phyloP scores from a whole-genome alignment of 2,113 vertebrate species.

The Prolemur simus region DNA sequence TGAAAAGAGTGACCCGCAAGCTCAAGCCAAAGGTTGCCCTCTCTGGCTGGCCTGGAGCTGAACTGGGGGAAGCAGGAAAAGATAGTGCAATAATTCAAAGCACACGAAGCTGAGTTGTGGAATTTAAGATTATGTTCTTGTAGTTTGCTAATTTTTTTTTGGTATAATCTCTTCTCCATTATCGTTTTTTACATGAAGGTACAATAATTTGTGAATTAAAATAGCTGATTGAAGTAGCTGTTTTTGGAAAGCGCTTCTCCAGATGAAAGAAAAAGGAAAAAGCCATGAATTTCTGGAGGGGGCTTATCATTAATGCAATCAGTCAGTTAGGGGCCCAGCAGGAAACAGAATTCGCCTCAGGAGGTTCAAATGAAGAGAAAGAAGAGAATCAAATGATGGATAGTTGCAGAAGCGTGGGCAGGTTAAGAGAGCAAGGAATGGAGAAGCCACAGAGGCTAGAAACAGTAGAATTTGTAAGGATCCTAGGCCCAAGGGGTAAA shows the following conservation, averaged over 20 bases:
- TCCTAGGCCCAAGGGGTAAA: neutral
- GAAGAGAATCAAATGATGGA: neutral
- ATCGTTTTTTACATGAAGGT: neutral
- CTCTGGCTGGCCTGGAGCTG: neutral
- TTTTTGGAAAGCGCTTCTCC: neutral
- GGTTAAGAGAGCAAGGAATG: neutral
- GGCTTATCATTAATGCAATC: neutral
- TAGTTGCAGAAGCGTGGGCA: neutral
- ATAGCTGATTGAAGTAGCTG: neutral
- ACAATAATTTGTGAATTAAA: slow-evolving; percentile 1
- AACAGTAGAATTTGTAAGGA: neutral
- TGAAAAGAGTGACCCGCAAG: neutral
- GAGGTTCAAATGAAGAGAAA: neutral
- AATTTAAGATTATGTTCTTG: neutral
- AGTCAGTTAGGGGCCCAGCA: neutral
- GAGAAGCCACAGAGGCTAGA: neutral
- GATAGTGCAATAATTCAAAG: neutral
- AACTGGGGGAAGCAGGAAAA: neutral
- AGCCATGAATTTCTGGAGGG: neutral
- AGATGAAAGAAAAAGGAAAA: neutral
- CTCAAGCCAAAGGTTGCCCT: neutral
- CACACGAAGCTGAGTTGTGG: neutral
- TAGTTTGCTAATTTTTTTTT: neutral
- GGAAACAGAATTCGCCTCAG: neutral
- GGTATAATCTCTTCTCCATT: neutral